These are phyloP conservation scores for Rousettus leschenaultii DNA, from an alignment of 2,113 vertebrate species.

Conservation along the genomic window DNA sequence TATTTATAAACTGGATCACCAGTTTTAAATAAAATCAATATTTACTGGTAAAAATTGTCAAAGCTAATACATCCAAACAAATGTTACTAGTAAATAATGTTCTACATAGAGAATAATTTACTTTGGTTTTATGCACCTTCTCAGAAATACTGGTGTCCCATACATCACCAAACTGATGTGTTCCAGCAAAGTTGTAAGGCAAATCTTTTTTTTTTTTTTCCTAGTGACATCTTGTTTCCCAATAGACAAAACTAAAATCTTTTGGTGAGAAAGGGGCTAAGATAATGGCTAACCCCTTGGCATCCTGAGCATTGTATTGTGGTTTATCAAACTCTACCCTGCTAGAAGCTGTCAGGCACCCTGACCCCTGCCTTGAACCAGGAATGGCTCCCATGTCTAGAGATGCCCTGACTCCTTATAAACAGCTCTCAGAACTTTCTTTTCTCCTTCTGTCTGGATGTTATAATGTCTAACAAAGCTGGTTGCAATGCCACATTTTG, in stretches of 20 bases:
- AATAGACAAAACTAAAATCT: constrained; percentile 75
- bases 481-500: constrained; percentile 63
- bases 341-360: constrained; percentile 67
- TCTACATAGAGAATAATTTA: constrained; percentile 84
- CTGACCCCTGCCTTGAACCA: constrained; percentile 67
- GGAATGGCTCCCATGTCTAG: constrained; percentile 60
- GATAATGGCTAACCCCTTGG: constrained; percentile 71
- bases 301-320: constrained; percentile 73
- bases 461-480: constrained; percentile 65
- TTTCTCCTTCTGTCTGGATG: constrained; percentile 61
- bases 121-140: constrained; percentile 77
- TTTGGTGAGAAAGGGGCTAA: constrained; percentile 75
- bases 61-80: constrained; percentile 87
- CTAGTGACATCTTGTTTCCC: constrained; percentile 70
- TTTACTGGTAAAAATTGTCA: constrained; percentile 87
- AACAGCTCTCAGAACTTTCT: constrained; percentile 63
- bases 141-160: constrained; percentile 73
- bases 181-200: constrained; percentile 74
- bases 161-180: constrained; percentile 70
- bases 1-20: constrained; percentile 85
- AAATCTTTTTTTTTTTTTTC: constrained; percentile 59
- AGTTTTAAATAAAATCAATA: constrained; percentile 87
- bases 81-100: constrained; percentile 87
- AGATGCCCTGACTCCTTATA: constrained; percentile 65
- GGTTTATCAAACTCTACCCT: constrained; percentile 75